A percentile compares a stretch with the other conserved stretches of the same genome.
Evolutionary conservation across 2,888 invertebrate species (phyloP).

Genomic region (Platycnemis pennipes): DNA sequence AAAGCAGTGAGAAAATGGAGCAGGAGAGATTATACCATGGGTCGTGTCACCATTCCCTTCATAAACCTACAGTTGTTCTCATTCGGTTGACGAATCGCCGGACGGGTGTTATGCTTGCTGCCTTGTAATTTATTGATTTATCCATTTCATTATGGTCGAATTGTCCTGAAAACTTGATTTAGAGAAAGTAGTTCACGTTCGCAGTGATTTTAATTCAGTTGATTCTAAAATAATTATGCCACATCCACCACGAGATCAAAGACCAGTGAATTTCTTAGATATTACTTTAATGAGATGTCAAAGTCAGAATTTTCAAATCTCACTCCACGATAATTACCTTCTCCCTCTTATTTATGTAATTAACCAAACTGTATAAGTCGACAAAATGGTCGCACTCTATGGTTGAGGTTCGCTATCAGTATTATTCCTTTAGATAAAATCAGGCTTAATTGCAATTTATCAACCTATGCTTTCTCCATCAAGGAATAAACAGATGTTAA

Average conservation of each 20-base stretch:
- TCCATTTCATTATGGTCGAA: not conserved
- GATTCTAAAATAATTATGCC: not conserved
- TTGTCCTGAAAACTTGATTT: not conserved
- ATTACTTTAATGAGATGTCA: not conserved
- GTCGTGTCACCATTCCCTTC: slow-evolving; percentile 2
- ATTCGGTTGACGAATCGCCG: not conserved
- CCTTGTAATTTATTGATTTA: not conserved
- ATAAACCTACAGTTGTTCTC: not conserved
- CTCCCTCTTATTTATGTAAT: too few species aligned
- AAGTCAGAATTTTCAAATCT: too few species aligned
- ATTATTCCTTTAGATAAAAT: too few species aligned
- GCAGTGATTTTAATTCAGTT: not conserved
- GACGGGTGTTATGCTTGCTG: not conserved
- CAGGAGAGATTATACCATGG: not conserved
- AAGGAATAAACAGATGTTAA: too few species aligned
- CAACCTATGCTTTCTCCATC: too few species aligned
- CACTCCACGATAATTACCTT: too few species aligned
- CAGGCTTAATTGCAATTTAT: too few species aligned
- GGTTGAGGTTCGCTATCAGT: too few species aligned
- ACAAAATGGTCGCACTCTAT: too few species aligned
- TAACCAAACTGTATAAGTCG: too few species aligned
- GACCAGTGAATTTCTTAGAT: not conserved
- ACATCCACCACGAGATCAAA: not conserved
- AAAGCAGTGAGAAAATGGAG: not conserved
- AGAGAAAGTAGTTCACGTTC: not conserved